Evolutionary conservation across 1,140 invertebrate species (phyloP).

Genomic region (Sinonovacula constricta): DNA sequence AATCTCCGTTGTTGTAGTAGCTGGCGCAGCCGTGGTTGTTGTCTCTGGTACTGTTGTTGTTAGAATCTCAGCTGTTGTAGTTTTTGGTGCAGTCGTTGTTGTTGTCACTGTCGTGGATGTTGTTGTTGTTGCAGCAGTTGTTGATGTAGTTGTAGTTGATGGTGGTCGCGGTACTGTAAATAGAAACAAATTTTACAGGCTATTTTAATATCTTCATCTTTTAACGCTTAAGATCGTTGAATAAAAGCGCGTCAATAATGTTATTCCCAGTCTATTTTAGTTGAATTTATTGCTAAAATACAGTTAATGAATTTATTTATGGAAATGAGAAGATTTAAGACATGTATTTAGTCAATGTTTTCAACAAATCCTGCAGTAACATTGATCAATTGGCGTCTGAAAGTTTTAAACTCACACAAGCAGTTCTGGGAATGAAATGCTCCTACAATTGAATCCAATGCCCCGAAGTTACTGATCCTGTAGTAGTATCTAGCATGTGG

Average conservation of each 20-base stretch:
- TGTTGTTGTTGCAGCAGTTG: neutral
- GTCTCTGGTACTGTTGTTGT: neutral
- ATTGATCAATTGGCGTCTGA: too few relatives aligned
- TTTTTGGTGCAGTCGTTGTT: conserved; percentile 8
- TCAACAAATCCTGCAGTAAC: too few relatives aligned
- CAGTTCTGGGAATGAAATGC: conserved; percentile 27
- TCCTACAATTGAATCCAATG: conserved; percentile 13
- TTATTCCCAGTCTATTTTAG: too few relatives aligned
- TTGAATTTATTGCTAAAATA: too few relatives aligned
- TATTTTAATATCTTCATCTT: too few relatives aligned
- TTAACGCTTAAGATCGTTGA: too few relatives aligned
- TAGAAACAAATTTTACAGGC: too few relatives aligned
- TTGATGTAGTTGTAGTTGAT: neutral
- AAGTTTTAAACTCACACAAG: conserved; percentile 13
- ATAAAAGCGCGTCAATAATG: too few relatives aligned
- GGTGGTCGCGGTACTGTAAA: neutral
- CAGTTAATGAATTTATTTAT: too few relatives aligned
- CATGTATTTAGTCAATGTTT: too few relatives aligned
- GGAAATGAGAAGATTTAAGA: too few relatives aligned
- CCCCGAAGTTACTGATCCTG: conserved; percentile 1
- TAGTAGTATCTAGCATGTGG: conserved; percentile 27
- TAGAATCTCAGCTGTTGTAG: conserved; percentile 7
- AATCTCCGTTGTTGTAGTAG: neutral
- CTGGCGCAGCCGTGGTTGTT: neutral
- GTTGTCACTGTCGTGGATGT: neutral